Conservation (phyloP, 2,888 invertebrate genomes). For the Tipula helvola region DNA sequence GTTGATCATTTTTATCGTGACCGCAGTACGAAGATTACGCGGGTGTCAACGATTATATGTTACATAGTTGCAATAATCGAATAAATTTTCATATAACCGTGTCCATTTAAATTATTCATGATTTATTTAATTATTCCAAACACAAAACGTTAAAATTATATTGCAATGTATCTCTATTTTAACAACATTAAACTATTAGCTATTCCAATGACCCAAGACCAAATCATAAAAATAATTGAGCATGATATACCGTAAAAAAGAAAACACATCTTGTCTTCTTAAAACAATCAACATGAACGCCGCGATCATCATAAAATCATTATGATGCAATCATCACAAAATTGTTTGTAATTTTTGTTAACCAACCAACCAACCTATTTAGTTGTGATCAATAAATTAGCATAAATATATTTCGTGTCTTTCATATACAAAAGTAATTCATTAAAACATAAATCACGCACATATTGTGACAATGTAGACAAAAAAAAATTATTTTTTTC, state of each 20-base stretch:
- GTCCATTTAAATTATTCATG: not conserved
- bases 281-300: not conserved
- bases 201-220: not conserved
- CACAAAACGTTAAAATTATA: not conserved
- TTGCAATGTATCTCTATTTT: not conserved
- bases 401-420: not conserved
- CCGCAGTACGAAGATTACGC: not conserved
- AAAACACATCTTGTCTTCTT: not conserved
- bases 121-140: not conserved
- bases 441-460: not conserved
- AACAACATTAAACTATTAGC: not conserved
- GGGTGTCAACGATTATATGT: not conserved
- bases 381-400: not conserved
- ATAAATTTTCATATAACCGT: too few species aligned
- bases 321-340: not conserved
- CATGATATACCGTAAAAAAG: not conserved
- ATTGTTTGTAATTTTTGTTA: not conserved
- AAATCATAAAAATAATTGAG: not conserved
- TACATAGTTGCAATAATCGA: too few species aligned
- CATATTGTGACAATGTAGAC: not conserved
- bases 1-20: not conserved
- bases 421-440: not conserved
- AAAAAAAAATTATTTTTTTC: not conserved
- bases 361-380: not conserved
- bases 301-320: not conserved